Base-by-base conservation (phyloP, 2,888 invertebrate genomes). In the Abrostola tripartita region DNA sequence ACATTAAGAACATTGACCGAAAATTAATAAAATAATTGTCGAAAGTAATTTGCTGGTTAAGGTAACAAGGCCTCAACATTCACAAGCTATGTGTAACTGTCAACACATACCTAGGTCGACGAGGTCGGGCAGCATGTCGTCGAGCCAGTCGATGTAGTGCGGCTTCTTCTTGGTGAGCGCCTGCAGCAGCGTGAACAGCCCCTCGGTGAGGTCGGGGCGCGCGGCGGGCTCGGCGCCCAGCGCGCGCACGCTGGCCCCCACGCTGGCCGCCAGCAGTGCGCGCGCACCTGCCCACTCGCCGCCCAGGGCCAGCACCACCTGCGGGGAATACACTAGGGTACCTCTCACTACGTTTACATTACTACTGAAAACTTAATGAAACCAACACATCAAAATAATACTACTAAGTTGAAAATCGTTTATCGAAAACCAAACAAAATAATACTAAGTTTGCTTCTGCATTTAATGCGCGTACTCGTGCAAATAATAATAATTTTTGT, bases 151-250 rank as follows among this genome's bases (percentile, higher is more conserved):
- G 7, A 92, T 56, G 51, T 84, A 88, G 6, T 89, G 88, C 7
- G 96, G 95, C 67, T 95, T 95, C 85, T 97, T 97, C 90, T 96
- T 97, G 55, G 96, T 95, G 65, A 97, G 87, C 61, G 96, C 95
- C 6, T 95, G 93, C 35, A 97, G 90, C 70, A 97, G 88, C 2
- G 91, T 82, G 86, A 97, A 96, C 81, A 97, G 96, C 0, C 95
- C 96, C 81, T 97, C 97, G 49, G 97, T 91, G 35, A 98, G 93
- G 83, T 97, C 97, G 0, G 96, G 94, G 59, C 95, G 89, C 75
- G 96, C 96, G 0, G 96, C 91, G 63, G 96, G 95, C 58, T 96
- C 96, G 2, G 38, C 95, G 92, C 55, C 96, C 82, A 88, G 94
- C 84, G 74, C 69, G 0, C 79, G 81, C 51, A 84, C 91, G 85